Conservation (phyloP, 2,113 vertebrate genomes). For the Chloropsis hardwickii region DNA sequence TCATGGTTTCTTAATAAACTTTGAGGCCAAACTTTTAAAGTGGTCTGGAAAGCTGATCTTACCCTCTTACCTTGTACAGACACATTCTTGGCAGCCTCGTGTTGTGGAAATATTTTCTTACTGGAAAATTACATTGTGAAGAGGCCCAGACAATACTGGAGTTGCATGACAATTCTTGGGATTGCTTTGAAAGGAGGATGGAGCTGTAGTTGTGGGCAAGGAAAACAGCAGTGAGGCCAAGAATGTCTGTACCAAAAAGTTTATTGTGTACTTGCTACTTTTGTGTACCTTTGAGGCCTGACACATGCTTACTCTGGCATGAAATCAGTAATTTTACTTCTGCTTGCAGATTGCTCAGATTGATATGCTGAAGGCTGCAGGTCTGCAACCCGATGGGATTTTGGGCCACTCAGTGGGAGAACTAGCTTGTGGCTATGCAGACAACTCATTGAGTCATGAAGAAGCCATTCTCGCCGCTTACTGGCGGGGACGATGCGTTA, state of each 20-base stretch:
- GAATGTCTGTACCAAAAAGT: background rate
- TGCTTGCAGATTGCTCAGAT: conserved; percentile 86
- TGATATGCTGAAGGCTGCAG: conserved; percentile 84
- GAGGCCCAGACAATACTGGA: background rate
- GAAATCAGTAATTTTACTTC: background rate
- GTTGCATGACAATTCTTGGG: background rate
- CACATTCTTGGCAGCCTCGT: background rate
- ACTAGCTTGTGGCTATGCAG: conserved; percentile 93
- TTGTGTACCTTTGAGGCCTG: background rate
- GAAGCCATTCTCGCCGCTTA: conserved; percentile 89
- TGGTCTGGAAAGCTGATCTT: background rate
- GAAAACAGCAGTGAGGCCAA: background rate
- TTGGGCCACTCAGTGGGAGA: conserved; percentile 94
- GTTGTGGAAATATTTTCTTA: background rate
- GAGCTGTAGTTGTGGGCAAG: background rate
- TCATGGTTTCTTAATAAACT: background rate
- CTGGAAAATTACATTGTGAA: background rate
- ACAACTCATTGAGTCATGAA: conserved; percentile 84
- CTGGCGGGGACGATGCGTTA: conserved; percentile 92
- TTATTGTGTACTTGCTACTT: background rate
- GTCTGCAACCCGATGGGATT: conserved; percentile 89
- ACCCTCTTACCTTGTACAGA: background rate
- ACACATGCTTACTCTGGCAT: background rate
- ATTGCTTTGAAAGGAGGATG: background rate
- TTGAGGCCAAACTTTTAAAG: background rate